Conservation (phyloP, 2,888 invertebrate genomes). For the Pyrgus malvae region DNA sequence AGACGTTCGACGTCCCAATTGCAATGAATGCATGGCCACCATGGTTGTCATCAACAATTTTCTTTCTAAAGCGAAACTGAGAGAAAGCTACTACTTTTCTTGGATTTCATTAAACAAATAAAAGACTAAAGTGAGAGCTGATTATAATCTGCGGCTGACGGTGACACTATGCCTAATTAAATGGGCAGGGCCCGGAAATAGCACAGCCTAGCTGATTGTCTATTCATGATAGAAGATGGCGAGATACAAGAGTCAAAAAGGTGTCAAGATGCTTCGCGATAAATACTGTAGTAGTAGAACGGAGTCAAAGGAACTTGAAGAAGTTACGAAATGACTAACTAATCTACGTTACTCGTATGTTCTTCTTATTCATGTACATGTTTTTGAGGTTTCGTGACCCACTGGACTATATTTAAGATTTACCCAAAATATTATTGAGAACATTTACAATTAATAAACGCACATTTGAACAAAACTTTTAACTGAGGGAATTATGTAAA, state of each 20-base stretch:
- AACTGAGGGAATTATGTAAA: too few species aligned
- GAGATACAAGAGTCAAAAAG: not conserved
- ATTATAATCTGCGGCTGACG: constrained; percentile 14
- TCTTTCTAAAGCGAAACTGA: constrained; percentile 28
- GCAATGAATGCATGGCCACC: constrained; percentile 4
- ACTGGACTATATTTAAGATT: too few species aligned
- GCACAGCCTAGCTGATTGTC: not conserved
- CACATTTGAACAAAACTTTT: too few species aligned
- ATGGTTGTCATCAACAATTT: constrained; percentile 20
- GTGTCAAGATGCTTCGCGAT: too few species aligned
- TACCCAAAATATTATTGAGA: too few species aligned
- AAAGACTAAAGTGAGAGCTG: constrained; percentile 10
- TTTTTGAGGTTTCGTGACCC: too few species aligned
- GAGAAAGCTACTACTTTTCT: constrained; percentile 37
- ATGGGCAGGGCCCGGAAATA: not conserved
- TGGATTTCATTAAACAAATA: constrained; percentile 36
- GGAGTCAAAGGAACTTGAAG: too few species aligned
- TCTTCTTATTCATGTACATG: too few species aligned
- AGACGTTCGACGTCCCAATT: not conserved
- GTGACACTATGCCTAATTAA: constrained; percentile 15
- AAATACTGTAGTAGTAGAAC: too few species aligned
- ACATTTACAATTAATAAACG: too few species aligned
- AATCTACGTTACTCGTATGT: too few species aligned
- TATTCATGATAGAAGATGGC: not conserved
- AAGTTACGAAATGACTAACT: too few species aligned